Evolutionary conservation across 2,797 vertebrate species (phyloP).

Genomic region (Rhabdomys pumilio): DNA sequence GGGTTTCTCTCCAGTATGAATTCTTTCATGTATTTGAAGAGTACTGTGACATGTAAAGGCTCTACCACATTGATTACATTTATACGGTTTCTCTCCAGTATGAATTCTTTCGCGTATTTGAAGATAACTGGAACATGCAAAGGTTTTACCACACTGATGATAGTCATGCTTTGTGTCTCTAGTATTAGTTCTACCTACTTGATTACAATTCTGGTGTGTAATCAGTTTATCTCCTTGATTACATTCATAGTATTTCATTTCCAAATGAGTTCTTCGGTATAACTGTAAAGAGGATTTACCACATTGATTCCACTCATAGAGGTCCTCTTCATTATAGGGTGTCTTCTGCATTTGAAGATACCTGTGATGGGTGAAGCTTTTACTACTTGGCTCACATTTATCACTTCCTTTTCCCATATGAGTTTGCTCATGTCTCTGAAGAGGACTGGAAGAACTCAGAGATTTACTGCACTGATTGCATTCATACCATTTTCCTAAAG

Average conservation of each 20-base stretch:
- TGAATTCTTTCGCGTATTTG: neutral
- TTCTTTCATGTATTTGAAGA: neutral
- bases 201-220: neutral
- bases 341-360: neutral
- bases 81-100: neutral
- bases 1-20: neutral
- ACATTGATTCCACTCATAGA: neutral
- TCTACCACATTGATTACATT: neutral
- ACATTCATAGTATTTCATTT: neutral
- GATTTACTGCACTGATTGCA: too few relatives aligned
- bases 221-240: neutral
- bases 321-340: neutral
- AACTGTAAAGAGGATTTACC: neutral
- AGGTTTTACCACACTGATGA: neutral
- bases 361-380: neutral
- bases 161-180: neutral
- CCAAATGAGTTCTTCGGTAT: neutral
- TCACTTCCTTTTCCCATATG: neutral
- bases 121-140: neutral
- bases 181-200: neutral
- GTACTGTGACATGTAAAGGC: neutral
- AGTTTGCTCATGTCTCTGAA: neutral
- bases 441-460: neutral
- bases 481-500: too few relatives aligned
- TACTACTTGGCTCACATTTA: neutral